A percentile compares a stretch with the other conserved stretches of the same genome.
Evolutionary conservation across 2,888 invertebrate species (phyloP).

Genomic region (Synanthedon formicaeformis): DNA sequence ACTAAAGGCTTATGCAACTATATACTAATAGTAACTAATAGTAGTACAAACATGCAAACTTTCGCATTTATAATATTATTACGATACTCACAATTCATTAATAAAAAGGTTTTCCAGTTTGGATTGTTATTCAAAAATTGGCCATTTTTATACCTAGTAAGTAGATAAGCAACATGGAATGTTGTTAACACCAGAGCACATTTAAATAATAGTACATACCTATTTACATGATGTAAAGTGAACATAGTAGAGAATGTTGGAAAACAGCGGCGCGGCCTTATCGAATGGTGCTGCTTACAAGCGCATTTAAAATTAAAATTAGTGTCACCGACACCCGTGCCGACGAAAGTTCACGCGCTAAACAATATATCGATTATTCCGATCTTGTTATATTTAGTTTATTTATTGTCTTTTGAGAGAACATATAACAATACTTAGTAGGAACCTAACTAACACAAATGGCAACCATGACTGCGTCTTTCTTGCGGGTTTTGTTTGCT

Average conservation of each 20-base stretch:
- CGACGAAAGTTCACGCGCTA: constrained; percentile 52
- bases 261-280: constrained; percentile 16
- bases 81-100: too few species aligned
- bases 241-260: constrained; percentile 1
- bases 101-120: too few species aligned
- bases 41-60: too few species aligned
- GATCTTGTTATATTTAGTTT: constrained; percentile 28
- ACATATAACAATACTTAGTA: background rate
- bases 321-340: constrained; percentile 42
- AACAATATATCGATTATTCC: constrained; percentile 47
- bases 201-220: background rate
- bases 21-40: too few species aligned
- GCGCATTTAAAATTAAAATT: constrained; percentile 64
- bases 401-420: background rate
- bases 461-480: too few species aligned
- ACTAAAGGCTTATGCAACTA: too few species aligned
- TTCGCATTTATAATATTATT: too few species aligned
- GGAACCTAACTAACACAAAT: too few species aligned
- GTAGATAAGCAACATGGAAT: background rate
- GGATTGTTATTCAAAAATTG: too few species aligned
- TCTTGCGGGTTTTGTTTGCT: too few species aligned
- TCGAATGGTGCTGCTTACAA: constrained; percentile 28
- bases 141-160: background rate
- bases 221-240: background rate
- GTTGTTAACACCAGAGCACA: background rate